These are phyloP conservation scores for Micromesistius poutassou DNA, from an alignment of 2,797 vertebrate genomes.

Conservation along the genomic window DNA sequence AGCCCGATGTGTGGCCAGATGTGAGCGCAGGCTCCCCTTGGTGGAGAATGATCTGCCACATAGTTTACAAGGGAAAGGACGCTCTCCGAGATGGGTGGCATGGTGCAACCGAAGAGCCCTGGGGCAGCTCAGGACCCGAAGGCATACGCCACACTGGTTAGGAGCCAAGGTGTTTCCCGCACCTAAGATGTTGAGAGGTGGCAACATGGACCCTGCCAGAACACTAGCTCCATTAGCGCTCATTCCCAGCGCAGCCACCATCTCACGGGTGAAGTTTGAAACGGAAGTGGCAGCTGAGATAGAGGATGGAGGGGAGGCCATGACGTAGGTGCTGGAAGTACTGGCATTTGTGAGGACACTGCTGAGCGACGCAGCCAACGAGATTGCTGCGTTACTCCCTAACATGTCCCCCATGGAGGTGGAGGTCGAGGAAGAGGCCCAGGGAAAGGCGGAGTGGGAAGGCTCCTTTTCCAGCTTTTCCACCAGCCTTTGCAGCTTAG, in stretches of 20 bases:
- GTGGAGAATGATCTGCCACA: slow-evolving; percentile 90
- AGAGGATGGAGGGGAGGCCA: slow-evolving; percentile 66
- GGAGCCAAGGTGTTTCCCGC: slow-evolving; percentile 61
- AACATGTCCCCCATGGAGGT: slow-evolving; percentile 60
- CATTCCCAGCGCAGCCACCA: slow-evolving; percentile 72
- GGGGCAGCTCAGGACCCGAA: slow-evolving; percentile 85
- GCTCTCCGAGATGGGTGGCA: slow-evolving; percentile 86
- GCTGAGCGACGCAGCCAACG: slow-evolving; percentile 44
- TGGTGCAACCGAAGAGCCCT: slow-evolving; percentile 86
- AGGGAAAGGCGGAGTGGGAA: slow-evolving; percentile 51
- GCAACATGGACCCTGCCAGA: slow-evolving; percentile 53
- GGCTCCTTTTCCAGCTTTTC: slow-evolving; percentile 86
- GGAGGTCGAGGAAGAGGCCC: slow-evolving; percentile 57
- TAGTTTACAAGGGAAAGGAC: slow-evolving; percentile 89
- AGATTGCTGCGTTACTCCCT: slow-evolving; percentile 46
- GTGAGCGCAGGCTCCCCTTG: slow-evolving; percentile 85
- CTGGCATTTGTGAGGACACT: slow-evolving; percentile 65
- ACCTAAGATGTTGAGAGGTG: slow-evolving; percentile 58
- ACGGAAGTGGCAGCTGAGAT: slow-evolving; percentile 59
- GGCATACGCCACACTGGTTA: slow-evolving; percentile 88
- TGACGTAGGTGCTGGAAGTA: slow-evolving; percentile 68
- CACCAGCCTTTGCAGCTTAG: slow-evolving; percentile 86
- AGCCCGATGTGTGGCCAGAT: slow-evolving; percentile 84
- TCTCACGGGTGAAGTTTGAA: slow-evolving; percentile 71
- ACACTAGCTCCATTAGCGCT: slow-evolving; percentile 53